Evolutionary conservation across 2,113 vertebrate species (phyloP).

Genomic region (Perca flavescens): DNA sequence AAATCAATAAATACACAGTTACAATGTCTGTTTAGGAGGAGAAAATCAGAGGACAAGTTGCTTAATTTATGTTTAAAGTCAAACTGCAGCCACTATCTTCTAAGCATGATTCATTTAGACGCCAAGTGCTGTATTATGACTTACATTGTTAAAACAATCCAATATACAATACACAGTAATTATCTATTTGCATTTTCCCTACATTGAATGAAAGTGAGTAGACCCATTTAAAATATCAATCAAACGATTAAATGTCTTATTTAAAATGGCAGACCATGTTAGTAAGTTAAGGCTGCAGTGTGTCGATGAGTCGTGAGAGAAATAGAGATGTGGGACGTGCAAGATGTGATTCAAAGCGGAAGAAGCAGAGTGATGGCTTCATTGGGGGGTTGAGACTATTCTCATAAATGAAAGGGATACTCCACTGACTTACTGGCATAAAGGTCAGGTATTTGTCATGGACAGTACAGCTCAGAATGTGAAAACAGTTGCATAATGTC

Average conservation of each 20-base stretch:
- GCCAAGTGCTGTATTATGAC: neutral
- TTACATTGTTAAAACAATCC: neutral
- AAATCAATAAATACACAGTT: neutral
- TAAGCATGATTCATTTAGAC: neutral
- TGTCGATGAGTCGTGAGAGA: neutral
- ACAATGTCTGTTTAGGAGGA: neutral
- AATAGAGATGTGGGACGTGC: neutral
- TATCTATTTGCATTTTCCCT: neutral
- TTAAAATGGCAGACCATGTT: neutral
- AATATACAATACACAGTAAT: neutral
- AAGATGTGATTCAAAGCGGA: neutral
- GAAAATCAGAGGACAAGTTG: neutral
- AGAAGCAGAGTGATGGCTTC: neutral
- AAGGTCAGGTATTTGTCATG: neutral
- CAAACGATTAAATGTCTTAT: neutral
- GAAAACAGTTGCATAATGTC: neutral
- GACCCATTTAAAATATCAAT: neutral
- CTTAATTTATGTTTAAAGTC: neutral
- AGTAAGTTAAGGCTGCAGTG: neutral
- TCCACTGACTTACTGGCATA: neutral
- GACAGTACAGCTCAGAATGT: neutral
- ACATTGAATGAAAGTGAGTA: neutral
- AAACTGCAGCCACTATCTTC: neutral
- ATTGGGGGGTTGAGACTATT: neutral
- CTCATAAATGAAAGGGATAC: neutral